Conservation (phyloP, 2,888 invertebrate species). For the Synergus laeviventris region DNA sequence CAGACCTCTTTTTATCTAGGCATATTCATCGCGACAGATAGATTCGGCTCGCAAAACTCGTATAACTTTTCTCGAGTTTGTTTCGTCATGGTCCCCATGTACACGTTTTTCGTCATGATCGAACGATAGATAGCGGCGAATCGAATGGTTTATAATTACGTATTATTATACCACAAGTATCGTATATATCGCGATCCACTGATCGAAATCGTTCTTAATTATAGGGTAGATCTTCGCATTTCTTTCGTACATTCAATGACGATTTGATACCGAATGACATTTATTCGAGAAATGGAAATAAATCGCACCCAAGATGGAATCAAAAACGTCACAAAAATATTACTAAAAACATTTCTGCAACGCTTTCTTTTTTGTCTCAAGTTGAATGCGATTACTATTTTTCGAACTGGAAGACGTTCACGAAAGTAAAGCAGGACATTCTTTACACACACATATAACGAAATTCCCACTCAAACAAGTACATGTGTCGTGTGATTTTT, state of each 20-base stretch:
- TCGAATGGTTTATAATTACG: constrained; percentile 13
- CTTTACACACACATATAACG: neutral
- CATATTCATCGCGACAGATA: neutral
- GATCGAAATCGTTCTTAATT: constrained; percentile 1
- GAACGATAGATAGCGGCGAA: constrained; percentile 14
- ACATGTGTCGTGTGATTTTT: constrained; percentile 1
- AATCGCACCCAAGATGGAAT: neutral
- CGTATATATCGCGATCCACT: neutral
- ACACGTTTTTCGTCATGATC: constrained; percentile 1
- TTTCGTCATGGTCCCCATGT: constrained; percentile 18
- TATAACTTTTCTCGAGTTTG: constrained; percentile 1
- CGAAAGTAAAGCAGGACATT: constrained; percentile 6
- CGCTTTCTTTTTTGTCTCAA: neutral
- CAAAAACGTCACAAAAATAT: neutral
- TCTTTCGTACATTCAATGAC: constrained; percentile 9
- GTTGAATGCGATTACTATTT: neutral
- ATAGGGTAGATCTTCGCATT: constrained; percentile 1
- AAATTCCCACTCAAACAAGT: neutral
- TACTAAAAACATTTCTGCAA: neutral
- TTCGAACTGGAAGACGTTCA: neutral
- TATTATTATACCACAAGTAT: neutral
- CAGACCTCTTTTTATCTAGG: neutral
- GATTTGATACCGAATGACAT: neutral
- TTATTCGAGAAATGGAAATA: neutral
- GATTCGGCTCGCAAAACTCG: constrained; percentile 2